Conservation (phyloP, 2,888 invertebrate species). For the Spodoptera exigua region DNA sequence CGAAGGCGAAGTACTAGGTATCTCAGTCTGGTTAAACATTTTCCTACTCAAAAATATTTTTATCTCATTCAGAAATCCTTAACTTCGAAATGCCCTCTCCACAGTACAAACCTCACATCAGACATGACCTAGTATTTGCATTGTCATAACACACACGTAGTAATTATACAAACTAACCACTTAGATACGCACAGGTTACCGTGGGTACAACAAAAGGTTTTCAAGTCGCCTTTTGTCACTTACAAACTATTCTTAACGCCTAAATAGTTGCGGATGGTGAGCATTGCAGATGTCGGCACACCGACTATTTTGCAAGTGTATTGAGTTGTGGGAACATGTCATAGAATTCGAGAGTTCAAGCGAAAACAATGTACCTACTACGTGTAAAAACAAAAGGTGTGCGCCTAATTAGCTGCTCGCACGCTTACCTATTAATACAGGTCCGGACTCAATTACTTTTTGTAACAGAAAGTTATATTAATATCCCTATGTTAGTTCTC, state of each 20-base stretch:
- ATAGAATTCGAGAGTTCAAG: constrained; percentile 75
- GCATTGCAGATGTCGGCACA: constrained; percentile 74
- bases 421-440: constrained; percentile 64
- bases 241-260: constrained; percentile 60
- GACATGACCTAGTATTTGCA: too few relatives aligned
- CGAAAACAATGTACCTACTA: constrained; percentile 80
- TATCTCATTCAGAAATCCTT: too few relatives aligned
- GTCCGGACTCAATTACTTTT: constrained; percentile 46
- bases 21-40: too few relatives aligned
- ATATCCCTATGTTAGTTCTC: too few relatives aligned
- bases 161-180: constrained; percentile 19
- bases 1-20: too few relatives aligned
- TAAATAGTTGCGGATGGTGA: constrained; percentile 62
- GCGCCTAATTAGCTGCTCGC: constrained; percentile 79
- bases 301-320: constrained; percentile 76
- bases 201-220: constrained; percentile 44
- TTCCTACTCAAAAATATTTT: too few relatives aligned
- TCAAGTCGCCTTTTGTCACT: constrained; percentile 48
- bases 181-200: constrained; percentile 28
- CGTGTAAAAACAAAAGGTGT: constrained; percentile 82
- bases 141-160: background rate
- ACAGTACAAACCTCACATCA: too few relatives aligned
- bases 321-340: constrained; percentile 82
- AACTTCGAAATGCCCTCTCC: too few relatives aligned
- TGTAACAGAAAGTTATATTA: too few relatives aligned